phyloP scores from a whole-genome alignment of 2,113 vertebrate genomes.

The Ctenomys sociabilis region DNA sequence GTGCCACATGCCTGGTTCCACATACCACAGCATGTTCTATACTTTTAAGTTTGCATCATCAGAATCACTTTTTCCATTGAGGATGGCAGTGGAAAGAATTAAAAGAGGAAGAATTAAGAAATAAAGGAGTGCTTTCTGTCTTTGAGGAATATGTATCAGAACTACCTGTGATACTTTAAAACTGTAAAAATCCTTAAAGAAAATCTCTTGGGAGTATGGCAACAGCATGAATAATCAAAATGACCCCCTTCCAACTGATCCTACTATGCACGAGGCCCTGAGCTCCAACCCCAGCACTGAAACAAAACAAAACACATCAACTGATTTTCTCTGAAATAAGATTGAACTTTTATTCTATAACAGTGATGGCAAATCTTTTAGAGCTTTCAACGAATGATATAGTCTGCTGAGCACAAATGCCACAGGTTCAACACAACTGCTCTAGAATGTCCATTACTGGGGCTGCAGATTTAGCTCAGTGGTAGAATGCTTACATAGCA shows the following conservation, averaged over 20 bases:
- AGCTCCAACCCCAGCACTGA: neutral
- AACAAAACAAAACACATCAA: neutral
- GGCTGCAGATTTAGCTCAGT: too few species aligned
- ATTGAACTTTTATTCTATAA: neutral
- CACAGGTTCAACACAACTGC: neutral
- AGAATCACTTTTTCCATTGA: conserved; percentile 45
- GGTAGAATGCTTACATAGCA: too few species aligned
- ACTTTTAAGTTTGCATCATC: conserved; percentile 29
- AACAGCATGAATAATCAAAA: neutral
- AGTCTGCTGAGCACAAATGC: neutral
- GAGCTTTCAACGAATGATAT: neutral
- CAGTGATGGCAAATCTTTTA: neutral
- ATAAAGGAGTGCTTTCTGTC: conserved; percentile 20
- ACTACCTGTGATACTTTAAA: conserved; percentile 10
- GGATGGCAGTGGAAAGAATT: neutral
- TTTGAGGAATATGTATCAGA: conserved; percentile 21
- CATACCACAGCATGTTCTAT: neutral
- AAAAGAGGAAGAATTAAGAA: neutral
- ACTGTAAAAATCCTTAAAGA: neutral
- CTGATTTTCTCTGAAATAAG: conserved; percentile 4
- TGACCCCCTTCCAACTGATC: neutral
- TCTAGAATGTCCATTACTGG: neutral
- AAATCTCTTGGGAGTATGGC: neutral
- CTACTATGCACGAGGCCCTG: neutral
- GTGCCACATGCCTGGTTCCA: too few species aligned